These are phyloP conservation scores for Zaprionus ornatus DNA, from an alignment of 1,140 invertebrate species.

Conservation along the genomic window DNA sequence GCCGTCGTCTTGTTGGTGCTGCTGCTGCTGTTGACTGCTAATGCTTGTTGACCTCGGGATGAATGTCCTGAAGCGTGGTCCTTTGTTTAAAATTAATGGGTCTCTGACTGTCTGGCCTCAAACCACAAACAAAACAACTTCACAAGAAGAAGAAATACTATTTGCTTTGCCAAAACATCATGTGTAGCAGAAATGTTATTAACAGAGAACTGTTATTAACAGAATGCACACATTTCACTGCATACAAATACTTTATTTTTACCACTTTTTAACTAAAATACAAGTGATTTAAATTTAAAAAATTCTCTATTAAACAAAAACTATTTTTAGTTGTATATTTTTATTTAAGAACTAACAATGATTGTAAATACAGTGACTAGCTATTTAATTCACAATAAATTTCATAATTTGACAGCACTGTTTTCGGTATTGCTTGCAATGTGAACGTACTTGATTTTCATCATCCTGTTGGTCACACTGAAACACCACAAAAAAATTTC, in stretches of 20 bases:
- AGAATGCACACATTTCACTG: neutral
- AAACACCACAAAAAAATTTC: slow-evolving; percentile 50
- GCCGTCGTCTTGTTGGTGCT: slow-evolving; percentile 26
- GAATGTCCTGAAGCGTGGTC: slow-evolving; percentile 76
- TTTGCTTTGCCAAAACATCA: neutral
- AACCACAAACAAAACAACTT: slow-evolving; percentile 63
- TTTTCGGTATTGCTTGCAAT: slow-evolving; percentile 8
- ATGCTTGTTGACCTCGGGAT: slow-evolving; percentile 61
- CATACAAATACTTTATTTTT: neutral
- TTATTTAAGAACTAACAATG: neutral
- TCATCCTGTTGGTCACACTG: slow-evolving; percentile 29
- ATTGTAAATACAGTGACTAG: neutral
- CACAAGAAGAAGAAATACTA: slow-evolving; percentile 7
- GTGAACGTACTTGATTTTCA: slow-evolving; percentile 9
- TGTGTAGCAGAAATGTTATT: slow-evolving; percentile 7
- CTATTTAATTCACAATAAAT: slow-evolving; percentile 16
- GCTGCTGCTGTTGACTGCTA: slow-evolving; percentile 8
- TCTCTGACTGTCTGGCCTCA: slow-evolving; percentile 67
- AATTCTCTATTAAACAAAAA: neutral
- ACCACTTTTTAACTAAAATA: too few species aligned
- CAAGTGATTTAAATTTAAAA: too few species aligned
- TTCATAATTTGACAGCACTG: neutral
- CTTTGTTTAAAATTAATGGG: slow-evolving; percentile 75
- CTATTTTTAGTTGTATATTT: too few species aligned
- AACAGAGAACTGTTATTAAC: slow-evolving; percentile 2